Evolutionary conservation across 2,888 invertebrate species (phyloP).

Genomic region (Harpalus rufipes): DNA sequence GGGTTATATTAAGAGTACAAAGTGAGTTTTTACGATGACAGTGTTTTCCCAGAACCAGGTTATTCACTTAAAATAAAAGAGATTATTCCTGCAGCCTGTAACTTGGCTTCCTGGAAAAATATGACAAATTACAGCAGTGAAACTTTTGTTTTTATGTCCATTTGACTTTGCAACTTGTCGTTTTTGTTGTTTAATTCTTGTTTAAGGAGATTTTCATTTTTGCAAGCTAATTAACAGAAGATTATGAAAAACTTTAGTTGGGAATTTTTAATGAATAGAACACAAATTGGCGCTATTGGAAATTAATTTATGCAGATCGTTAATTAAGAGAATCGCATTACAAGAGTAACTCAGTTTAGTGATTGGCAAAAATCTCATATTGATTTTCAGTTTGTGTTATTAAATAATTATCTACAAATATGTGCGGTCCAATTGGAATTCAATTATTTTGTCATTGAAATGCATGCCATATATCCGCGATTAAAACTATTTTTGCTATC

Average conservation of each 20-base stretch:
- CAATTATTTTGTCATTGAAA: slow-evolving; percentile 43
- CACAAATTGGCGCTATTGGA: slow-evolving; percentile 16
- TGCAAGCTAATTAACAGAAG: slow-evolving; percentile 41
- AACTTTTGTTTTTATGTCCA: slow-evolving; percentile 37
- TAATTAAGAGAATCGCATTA: slow-evolving; percentile 39
- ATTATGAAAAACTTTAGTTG: slow-evolving; percentile 40
- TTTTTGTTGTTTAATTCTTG: slow-evolving; percentile 41
- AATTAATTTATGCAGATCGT: slow-evolving; percentile 44
- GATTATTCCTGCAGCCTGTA: background rate
- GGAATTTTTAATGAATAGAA: slow-evolving; percentile 37
- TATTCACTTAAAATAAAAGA: slow-evolving; percentile 7
- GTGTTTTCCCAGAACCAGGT: background rate
- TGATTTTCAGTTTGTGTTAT: slow-evolving; percentile 41
- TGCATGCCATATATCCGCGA: slow-evolving; percentile 12
- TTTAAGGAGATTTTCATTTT: slow-evolving; percentile 36
- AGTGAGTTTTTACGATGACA: slow-evolving; percentile 5
- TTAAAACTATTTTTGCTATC: slow-evolving; percentile 21
- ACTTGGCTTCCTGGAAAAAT: slow-evolving; percentile 10
- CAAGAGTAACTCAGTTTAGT: slow-evolving; percentile 18
- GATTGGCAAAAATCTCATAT: slow-evolving; percentile 18
- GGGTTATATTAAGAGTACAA: background rate
- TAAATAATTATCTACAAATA: slow-evolving; percentile 47
- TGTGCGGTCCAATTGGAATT: slow-evolving; percentile 11
- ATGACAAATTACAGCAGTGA: slow-evolving; percentile 22
- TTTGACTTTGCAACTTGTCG: slow-evolving; percentile 22